These are phyloP conservation scores for Porites lobata DNA, from an alignment of 92 coral and sea anemone species.

Conservation along the genomic window DNA sequence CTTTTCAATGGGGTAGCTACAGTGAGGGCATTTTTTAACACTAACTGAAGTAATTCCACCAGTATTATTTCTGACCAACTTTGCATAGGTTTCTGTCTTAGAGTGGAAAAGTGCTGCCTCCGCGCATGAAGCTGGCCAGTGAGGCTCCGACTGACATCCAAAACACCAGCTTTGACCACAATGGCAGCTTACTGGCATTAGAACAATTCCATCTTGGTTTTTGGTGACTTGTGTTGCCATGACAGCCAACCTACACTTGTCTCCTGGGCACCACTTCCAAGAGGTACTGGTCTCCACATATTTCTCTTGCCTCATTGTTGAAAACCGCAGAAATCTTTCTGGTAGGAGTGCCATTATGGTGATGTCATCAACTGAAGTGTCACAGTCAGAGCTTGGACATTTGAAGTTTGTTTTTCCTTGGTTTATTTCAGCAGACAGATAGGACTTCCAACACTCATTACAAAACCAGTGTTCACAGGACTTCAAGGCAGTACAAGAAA, in stretches of 20 bases:
- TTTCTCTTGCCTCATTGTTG: slow-evolving; percentile 41
- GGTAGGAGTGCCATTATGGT: slow-evolving; percentile 60
- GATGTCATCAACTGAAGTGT: slow-evolving; percentile 51
- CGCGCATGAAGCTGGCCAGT: slow-evolving; percentile 85
- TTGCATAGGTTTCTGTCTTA: slow-evolving; percentile 56
- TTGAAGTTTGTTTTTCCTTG: slow-evolving; percentile 40
- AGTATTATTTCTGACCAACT: slow-evolving; percentile 30
- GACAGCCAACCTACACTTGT: slow-evolving; percentile 64
- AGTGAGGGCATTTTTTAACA: slow-evolving; percentile 77
- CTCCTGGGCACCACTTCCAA: slow-evolving; percentile 80
- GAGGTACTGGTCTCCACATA: slow-evolving; percentile 53
- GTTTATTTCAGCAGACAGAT: slow-evolving; percentile 47
- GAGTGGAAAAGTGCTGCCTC: slow-evolving; percentile 68
- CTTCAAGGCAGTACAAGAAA: slow-evolving; percentile 39
- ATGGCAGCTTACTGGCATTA: slow-evolving; percentile 61
- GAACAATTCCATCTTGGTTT: background rate
- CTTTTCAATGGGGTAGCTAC: slow-evolving; percentile 81
- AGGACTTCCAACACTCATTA: slow-evolving; percentile 60
- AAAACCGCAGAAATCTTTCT: slow-evolving; percentile 35
- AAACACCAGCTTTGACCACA: slow-evolving; percentile 81
- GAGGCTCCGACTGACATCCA: slow-evolving; percentile 77
- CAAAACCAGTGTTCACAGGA: slow-evolving; percentile 70
- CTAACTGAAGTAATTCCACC: slow-evolving; percentile 71
- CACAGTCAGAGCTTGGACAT: slow-evolving; percentile 59
- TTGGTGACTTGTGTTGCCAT: slow-evolving; percentile 11